Evolutionary conservation across 2,888 invertebrate genomes (phyloP).

Genomic region (Luperina nickerlii): DNA sequence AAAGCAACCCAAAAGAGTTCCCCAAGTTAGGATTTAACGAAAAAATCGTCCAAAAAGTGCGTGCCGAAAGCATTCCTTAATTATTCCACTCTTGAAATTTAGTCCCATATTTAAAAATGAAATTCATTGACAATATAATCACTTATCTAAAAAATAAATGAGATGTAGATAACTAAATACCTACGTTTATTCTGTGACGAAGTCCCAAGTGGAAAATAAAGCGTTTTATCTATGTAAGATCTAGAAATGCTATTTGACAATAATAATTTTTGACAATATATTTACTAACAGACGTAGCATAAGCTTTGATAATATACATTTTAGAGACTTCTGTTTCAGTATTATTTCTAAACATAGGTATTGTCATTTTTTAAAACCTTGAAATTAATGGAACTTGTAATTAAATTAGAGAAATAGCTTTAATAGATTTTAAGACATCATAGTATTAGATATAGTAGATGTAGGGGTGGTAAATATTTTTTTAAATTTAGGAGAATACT

Average conservation of each 20-base stretch:
- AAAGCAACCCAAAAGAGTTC: no score
- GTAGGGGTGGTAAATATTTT: conserved; percentile 68
- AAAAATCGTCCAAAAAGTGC: no score
- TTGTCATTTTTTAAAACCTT: conserved; percentile 47
- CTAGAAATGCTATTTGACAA: conserved; percentile 48
- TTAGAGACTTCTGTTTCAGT: conserved; percentile 53
- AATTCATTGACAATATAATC: conserved; percentile 24
- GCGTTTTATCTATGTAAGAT: conserved; percentile 8
- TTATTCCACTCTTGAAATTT: no score
- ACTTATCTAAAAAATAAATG: conserved; percentile 8
- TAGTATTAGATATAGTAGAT: conserved; percentile 64
- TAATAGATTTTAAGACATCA: conserved; percentile 83
- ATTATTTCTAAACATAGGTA: conserved; percentile 55
- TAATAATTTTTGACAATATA: conserved; percentile 76
- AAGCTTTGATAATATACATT: conserved; percentile 68
- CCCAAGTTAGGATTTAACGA: no score
- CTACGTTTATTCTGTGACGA: conserved; percentile 9
- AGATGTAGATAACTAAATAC: conserved; percentile 26
- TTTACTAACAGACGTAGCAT: conserved; percentile 69
- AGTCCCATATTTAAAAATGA: conserved; percentile 17
- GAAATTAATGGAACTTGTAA: conserved; percentile 59
- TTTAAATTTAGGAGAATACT: conserved; percentile 56
- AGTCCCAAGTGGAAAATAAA: background rate
- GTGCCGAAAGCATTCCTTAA: no score
- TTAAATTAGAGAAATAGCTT: conserved; percentile 87